Conservation (phyloP, 2,797 vertebrate species). For the Semaprochilodus insignis region DNA sequence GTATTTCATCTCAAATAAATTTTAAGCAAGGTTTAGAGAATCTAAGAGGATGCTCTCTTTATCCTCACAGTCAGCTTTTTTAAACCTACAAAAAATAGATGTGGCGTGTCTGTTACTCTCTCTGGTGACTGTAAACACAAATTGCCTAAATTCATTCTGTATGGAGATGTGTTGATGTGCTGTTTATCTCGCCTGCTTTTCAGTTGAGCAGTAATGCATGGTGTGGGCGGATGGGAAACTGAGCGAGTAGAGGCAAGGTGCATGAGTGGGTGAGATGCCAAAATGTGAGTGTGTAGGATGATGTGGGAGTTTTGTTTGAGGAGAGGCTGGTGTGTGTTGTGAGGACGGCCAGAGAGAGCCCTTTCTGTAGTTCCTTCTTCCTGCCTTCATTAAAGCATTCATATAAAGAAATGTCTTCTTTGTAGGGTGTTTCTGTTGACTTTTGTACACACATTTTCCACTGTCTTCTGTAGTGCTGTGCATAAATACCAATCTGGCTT, state of each 20-base stretch:
- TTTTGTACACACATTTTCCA: background rate
- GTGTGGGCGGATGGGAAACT: constrained; percentile 47
- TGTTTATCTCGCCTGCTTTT: constrained; percentile 35
- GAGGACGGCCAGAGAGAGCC: constrained; percentile 11
- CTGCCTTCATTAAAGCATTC: constrained; percentile 2
- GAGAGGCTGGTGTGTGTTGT: constrained; percentile 17
- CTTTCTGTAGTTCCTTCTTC: constrained; percentile 6
- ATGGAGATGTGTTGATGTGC: constrained; percentile 34
- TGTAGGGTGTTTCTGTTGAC: background rate
- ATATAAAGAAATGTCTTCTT: background rate
- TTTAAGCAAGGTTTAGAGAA: background rate
- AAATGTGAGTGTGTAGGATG: constrained; percentile 53
- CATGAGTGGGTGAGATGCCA: constrained; percentile 57
- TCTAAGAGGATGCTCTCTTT: background rate
- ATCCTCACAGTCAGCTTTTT: background rate
- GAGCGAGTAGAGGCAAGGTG: constrained; percentile 41
- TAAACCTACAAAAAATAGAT: constrained; percentile 1
- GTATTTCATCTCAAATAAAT: background rate
- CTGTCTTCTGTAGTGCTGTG: background rate
- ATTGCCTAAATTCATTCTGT: constrained; percentile 27
- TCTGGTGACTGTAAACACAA: constrained; percentile 35
- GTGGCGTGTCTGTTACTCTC: constrained; percentile 11
- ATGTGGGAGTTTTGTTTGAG: constrained; percentile 50
- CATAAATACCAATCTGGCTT: background rate
- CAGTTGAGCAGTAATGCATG: constrained; percentile 33